Percentiles rank a stretch among this genome's conserved stretches.
phyloP scores from a whole-genome alignment of 2,797 vertebrate species.

The Syngnathus rostellatus region DNA sequence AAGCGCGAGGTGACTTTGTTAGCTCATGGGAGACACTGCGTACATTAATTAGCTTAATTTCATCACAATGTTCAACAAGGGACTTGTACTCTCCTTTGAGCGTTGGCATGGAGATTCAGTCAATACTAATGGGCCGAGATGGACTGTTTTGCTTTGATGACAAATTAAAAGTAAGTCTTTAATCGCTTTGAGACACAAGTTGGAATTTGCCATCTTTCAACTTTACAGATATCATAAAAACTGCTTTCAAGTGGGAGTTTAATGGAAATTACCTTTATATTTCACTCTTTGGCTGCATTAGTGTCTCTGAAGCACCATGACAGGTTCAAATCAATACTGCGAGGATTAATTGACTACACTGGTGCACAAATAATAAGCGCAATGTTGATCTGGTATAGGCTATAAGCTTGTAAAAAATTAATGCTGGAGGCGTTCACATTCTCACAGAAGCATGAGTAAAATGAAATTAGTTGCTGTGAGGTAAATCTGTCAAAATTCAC shows the following conservation, averaged over 20 bases:
- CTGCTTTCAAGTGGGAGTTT: not conserved
- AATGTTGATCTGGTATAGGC: constrained; percentile 1
- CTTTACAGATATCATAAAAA: constrained; percentile 32
- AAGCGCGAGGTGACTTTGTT: constrained; percentile 38
- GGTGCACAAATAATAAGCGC: constrained; percentile 1
- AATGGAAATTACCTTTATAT: constrained; percentile 2
- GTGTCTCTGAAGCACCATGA: not conserved
- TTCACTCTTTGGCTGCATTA: not conserved
- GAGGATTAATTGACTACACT: constrained; percentile 1
- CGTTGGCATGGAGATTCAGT: constrained; percentile 47
- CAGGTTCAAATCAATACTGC: not conserved
- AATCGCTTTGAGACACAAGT: constrained; percentile 23
- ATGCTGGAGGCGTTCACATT: constrained; percentile 2
- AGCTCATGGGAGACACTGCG: constrained; percentile 34
- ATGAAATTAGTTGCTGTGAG: constrained; percentile 12
- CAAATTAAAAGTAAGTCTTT: constrained; percentile 34
- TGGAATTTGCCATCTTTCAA: constrained; percentile 26
- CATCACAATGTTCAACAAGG: constrained; percentile 31
- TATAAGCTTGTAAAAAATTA: constrained; percentile 3
- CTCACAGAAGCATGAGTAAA: constrained; percentile 3
- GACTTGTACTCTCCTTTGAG: constrained; percentile 28
- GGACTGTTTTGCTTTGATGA: constrained; percentile 42
- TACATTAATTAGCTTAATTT: constrained; percentile 52
- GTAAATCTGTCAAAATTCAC: constrained; percentile 25
- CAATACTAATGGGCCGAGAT: constrained; percentile 31